Evolutionary conservation across 2,888 invertebrate genomes (phyloP).

Genomic region (Nomada lathburiana): DNA sequence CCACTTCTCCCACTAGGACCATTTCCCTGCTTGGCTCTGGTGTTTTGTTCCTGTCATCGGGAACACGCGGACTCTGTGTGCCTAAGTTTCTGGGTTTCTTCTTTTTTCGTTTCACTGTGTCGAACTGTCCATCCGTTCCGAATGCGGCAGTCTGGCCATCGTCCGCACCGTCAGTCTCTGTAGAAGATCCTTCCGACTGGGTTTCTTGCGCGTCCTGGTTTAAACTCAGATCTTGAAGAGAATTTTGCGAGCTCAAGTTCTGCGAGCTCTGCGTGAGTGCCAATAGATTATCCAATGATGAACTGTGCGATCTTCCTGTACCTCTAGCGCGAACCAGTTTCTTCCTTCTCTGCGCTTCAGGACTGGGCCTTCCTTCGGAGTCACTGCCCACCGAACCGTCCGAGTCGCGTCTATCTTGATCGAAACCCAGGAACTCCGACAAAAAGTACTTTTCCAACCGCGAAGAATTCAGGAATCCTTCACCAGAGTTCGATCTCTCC

Average conservation of each 20-base stretch:
- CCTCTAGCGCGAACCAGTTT: slow-evolving; percentile 92
- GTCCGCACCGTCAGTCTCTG: slow-evolving; percentile 90
- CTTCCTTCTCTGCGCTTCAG: slow-evolving; percentile 92
- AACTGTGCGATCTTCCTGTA: slow-evolving; percentile 92
- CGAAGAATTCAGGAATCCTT: slow-evolving; percentile 87
- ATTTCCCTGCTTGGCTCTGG: slow-evolving; percentile 88
- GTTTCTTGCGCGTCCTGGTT: slow-evolving; percentile 81
- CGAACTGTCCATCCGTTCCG: slow-evolving; percentile 91
- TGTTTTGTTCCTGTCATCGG: slow-evolving; percentile 88
- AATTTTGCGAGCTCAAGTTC: slow-evolving; percentile 80
- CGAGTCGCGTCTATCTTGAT: slow-evolving; percentile 90
- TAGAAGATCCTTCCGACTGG: slow-evolving; percentile 86
- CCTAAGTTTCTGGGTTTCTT: slow-evolving; percentile 87
- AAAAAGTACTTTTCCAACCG: slow-evolving; percentile 95
- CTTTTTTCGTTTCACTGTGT: slow-evolving; percentile 93
- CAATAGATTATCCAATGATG: slow-evolving; percentile 91
- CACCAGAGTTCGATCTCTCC: slow-evolving; percentile 88
- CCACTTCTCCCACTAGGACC: slow-evolving; percentile 85
- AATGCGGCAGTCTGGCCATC: slow-evolving; percentile 85
- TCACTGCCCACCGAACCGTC: slow-evolving; percentile 96
- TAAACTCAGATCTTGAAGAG: slow-evolving; percentile 79
- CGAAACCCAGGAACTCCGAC: slow-evolving; percentile 93
- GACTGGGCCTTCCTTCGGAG: slow-evolving; percentile 94
- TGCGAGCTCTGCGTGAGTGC: slow-evolving; percentile 84
- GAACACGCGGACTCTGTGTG: slow-evolving; percentile 82